Conservation (phyloP, 2,888 invertebrate genomes). For the Amphipyra berbera region DNA sequence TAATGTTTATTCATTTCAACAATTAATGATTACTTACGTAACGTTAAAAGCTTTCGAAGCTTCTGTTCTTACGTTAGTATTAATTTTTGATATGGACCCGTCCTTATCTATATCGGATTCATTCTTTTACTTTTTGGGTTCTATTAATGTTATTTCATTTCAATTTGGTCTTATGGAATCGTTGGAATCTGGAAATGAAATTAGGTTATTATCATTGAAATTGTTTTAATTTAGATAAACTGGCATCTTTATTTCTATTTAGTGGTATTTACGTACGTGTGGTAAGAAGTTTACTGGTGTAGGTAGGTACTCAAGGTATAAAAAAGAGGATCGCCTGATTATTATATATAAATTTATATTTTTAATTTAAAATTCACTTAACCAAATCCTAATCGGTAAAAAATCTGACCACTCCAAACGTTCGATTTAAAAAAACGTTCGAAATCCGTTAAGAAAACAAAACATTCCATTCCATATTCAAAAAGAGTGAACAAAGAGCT, state of each 20-base stretch:
- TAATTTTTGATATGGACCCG: constrained; percentile 38
- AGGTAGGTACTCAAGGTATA: background rate
- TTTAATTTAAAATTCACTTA: constrained; percentile 28
- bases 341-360: background rate
- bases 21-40: constrained; percentile 61
- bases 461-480: constrained; percentile 69
- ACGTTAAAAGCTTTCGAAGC: constrained; percentile 54
- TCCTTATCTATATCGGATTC: constrained; percentile 48
- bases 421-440: constrained; percentile 45
- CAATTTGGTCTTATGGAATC: constrained; percentile 23
- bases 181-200: constrained; percentile 14
- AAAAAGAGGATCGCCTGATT: background rate
- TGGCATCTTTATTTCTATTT: constrained; percentile 5
- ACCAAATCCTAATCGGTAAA: constrained; percentile 19
- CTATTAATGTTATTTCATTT: constrained; percentile 32
- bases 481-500: constrained; percentile 69
- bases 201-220: constrained; percentile 17
- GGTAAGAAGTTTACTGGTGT: background rate
- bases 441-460: constrained; percentile 69
- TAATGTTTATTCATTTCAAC: constrained; percentile 61
- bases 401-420: constrained; percentile 30
- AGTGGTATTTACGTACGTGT: background rate
- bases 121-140: constrained; percentile 43
- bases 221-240: constrained; percentile 16
- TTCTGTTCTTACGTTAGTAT: constrained; percentile 51